Base-by-base conservation (phyloP, 2,797 vertebrate genomes). In the Myotis myotis region DNA sequence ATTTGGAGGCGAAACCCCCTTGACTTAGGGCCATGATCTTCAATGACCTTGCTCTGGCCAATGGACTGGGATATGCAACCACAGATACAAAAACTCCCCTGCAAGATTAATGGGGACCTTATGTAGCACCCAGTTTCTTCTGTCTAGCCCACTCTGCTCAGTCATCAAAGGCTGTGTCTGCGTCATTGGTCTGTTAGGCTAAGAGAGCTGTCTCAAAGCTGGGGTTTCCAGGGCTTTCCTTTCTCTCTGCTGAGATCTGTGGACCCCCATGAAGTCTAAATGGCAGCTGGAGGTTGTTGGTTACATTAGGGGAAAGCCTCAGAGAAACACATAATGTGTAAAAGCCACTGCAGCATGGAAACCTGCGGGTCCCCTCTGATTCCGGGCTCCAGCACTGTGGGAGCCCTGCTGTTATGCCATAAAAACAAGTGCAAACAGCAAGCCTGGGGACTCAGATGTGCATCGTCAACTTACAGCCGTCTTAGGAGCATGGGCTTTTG, bases 301-400 rank as follows among this genome's bases (percentile, higher is more conserved):
- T 87, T 85, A 36, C 47, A 57, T 86, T 66, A 85, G 91, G 51
- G 80, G 72, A 93, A 96, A 82, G 75, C 72, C 90, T 79, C 66
- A 91, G 94, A 88, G 80, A 93, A 93, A 62, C 4, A 25, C 23
- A 55, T 16, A 74, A 36, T 28, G 55, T 89, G 57, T 62, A 93
- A 94, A 87, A 97, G 78, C 41, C 57, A 66, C 62, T 71, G 86
- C 60, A 57, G 91, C 23, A 2, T 78, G 64, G 91, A 86, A 87
- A 76, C 47, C 62, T 0, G 0, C 1, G 8, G 89, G 81, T 75
- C 28, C 44, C 33, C 72, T 87, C 76, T 87, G 76, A 95, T 81
- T 94, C 82, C 5, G 6, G 44, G 92, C 87, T 92, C 36, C 2
- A 68, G 38, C 1, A 1, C 71, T 20, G 33, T 44, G 23, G 81